These are phyloP conservation scores for Didymodactylos carnosus DNA, from an alignment of 2,888 invertebrate species.

Conservation along the genomic window DNA sequence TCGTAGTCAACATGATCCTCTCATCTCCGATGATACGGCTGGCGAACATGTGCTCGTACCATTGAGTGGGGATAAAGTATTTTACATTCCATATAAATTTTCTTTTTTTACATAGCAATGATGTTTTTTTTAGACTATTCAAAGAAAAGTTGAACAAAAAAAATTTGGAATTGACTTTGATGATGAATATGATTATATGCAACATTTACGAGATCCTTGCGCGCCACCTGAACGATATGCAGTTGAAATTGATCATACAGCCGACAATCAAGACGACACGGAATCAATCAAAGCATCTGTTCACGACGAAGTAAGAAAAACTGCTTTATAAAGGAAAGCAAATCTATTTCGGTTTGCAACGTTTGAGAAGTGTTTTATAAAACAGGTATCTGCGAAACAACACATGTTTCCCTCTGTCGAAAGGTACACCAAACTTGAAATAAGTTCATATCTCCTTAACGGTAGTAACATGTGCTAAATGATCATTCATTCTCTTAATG, in stretches of 20 bases:
- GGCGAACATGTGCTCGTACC: constrained; percentile 57
- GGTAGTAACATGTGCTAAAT: no score
- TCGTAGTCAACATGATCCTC: constrained; percentile 75
- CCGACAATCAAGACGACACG: constrained; percentile 17
- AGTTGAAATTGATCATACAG: constrained; percentile 19
- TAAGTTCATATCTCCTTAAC: no score
- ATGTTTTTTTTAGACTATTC: neutral
- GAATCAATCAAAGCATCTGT: no score
- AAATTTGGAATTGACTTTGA: constrained; percentile 80
- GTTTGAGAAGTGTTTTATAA: no score
- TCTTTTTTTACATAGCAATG: neutral
- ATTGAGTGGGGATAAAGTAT: constrained; percentile 10
- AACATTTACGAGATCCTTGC: constrained; percentile 53
- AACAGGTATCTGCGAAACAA: no score
- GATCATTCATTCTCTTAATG: no score
- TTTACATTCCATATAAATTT: neutral
- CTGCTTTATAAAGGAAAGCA: no score
- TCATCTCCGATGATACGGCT: constrained; percentile 65
- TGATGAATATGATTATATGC: constrained; percentile 81
- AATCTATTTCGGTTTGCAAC: no score
- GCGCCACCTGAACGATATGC: constrained; percentile 21
- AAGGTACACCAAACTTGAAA: no score
- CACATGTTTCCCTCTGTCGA: no score
- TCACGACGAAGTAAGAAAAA: no score
- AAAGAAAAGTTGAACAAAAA: constrained; percentile 36